A percentile compares a stretch with the other conserved stretches of the same genome.
Conservation (phyloP, 2,797 vertebrate species). For the Leptodactylus fallax region DNA sequence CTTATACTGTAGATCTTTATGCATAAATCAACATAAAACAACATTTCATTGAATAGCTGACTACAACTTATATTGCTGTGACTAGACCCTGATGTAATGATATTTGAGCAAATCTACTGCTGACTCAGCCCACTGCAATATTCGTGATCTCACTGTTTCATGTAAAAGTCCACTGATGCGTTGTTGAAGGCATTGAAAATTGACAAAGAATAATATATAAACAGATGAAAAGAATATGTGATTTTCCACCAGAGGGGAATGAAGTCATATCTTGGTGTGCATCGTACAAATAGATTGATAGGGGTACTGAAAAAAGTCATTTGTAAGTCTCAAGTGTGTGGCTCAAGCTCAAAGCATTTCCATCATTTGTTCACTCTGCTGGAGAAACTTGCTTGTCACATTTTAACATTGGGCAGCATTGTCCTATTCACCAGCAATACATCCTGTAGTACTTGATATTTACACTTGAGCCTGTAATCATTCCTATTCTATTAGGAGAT, state of each 20-base stretch:
- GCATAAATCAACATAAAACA: background rate
- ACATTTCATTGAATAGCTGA: background rate
- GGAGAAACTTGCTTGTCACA: background rate
- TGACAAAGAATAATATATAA: constrained; percentile 19
- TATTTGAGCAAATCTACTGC: constrained; percentile 27
- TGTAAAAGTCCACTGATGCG: background rate
- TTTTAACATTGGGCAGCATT: background rate
- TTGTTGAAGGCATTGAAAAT: background rate
- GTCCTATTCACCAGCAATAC: background rate
- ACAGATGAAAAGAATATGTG: background rate
- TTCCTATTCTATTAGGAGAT: too few species aligned
- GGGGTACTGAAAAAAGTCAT: background rate
- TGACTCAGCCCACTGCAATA: constrained; percentile 26
- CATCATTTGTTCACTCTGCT: background rate
- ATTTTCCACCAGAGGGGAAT: constrained; percentile 14
- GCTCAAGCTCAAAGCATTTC: background rate
- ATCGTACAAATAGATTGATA: background rate
- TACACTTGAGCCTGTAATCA: too few species aligned
- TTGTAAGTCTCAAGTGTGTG: background rate
- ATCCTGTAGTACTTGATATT: background rate
- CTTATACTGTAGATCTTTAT: background rate
- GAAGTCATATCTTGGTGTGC: background rate
- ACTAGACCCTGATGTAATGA: constrained; percentile 34
- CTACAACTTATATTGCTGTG: constrained; percentile 6
- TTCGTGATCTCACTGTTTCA: background rate